Evolutionary conservation across 1,140 invertebrate species (phyloP).

Genomic region (Pantala flavescens): DNA sequence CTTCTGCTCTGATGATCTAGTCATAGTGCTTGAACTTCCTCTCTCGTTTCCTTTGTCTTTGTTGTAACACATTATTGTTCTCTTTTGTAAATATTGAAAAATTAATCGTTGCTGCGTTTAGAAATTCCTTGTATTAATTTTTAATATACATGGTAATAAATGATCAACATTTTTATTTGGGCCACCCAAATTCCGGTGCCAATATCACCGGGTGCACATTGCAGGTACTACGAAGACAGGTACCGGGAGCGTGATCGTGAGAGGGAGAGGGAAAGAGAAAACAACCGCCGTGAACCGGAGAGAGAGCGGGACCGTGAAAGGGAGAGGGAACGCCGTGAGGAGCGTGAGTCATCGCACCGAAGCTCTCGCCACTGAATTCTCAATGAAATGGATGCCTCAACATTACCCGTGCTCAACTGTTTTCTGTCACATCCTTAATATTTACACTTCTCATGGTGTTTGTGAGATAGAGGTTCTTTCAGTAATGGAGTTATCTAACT

Average conservation of each 20-base stretch:
- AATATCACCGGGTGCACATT: slow-evolving; percentile 34
- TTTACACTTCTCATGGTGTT: too few species aligned
- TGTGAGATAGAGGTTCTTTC: too few species aligned
- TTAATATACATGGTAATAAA: slow-evolving; percentile 19
- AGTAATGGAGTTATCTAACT: too few species aligned
- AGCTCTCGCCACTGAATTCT: slow-evolving; percentile 24
- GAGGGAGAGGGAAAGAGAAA: slow-evolving; percentile 25
- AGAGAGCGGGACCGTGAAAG: slow-evolving; percentile 25
- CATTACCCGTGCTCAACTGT: too few species aligned
- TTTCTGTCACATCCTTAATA: too few species aligned
- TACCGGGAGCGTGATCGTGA: slow-evolving; percentile 58
- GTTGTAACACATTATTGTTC: too few species aligned
- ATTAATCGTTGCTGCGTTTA: too few species aligned
- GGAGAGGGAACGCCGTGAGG: slow-evolving; percentile 52
- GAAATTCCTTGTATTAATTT: too few species aligned
- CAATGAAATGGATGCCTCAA: background rate
- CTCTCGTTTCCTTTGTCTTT: too few species aligned
- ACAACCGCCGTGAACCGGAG: background rate
- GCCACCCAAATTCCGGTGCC: slow-evolving; percentile 13
- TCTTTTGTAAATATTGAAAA: too few species aligned
- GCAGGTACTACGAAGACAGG: slow-evolving; percentile 68
- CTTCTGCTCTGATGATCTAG: too few species aligned
- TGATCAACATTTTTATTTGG: background rate
- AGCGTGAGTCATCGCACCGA: slow-evolving; percentile 53
- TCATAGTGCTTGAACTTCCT: too few species aligned